Evolutionary conservation across 2,113 vertebrate genomes (phyloP).

Genomic region (Sialia sialis): DNA sequence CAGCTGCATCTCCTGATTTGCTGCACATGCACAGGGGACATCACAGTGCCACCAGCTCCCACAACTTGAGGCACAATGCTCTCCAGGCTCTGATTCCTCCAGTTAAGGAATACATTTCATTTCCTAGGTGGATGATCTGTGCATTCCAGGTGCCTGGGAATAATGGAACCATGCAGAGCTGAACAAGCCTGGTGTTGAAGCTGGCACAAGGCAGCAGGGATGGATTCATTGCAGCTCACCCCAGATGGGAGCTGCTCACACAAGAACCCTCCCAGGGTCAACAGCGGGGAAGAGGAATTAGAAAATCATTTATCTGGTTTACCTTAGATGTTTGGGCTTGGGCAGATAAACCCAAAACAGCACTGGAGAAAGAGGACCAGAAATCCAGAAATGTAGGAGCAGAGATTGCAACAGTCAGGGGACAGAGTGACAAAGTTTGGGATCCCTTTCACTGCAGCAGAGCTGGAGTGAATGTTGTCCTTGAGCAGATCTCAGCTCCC

Average conservation of each 20-base stretch:
- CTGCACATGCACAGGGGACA: background rate
- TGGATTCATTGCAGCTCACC: background rate
- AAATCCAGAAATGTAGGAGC: background rate
- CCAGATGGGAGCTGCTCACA: background rate
- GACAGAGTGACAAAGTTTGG: background rate
- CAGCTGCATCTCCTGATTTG: background rate
- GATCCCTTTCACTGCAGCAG: too few relatives aligned
- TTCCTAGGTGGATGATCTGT: background rate
- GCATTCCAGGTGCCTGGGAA: background rate
- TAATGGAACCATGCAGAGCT: background rate
- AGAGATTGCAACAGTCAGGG: background rate
- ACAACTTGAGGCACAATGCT: background rate
- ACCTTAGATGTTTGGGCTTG: background rate
- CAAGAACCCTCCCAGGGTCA: background rate
- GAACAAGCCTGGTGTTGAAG: background rate
- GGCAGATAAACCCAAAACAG: background rate
- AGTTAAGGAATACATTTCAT: background rate
- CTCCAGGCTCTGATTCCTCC: background rate
- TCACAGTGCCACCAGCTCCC: fast-evolving
- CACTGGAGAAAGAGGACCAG: background rate
- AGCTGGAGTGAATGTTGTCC: background rate
- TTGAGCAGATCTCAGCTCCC: background rate
- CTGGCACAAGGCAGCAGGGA: background rate
- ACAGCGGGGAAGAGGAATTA: background rate
- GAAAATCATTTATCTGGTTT: background rate